Evolutionary conservation across 64 coral and sea anemone genomes (phyloP).

Genomic region (Pocillopora verrucosa): DNA sequence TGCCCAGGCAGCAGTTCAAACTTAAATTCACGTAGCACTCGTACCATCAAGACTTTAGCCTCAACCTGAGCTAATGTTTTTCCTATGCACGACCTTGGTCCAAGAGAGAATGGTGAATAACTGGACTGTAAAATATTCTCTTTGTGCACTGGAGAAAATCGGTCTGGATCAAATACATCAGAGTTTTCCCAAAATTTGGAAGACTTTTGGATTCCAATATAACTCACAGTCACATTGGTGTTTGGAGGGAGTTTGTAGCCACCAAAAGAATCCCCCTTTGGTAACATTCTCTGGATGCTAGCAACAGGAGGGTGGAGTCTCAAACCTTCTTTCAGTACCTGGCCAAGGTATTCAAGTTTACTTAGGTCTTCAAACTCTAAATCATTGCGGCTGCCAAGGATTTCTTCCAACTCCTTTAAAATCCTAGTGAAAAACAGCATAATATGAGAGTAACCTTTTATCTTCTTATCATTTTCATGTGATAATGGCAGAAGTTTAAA

Average conservation of each 20-base stretch:
- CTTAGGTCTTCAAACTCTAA: constrained; percentile 68
- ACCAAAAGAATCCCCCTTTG: background rate
- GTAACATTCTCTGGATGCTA: constrained; percentile 6
- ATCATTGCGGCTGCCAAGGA: constrained; percentile 15
- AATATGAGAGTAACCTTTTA: background rate
- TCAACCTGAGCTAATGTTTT: constrained; percentile 54
- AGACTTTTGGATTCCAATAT: background rate
- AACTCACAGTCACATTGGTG: background rate
- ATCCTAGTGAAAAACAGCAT: constrained; percentile 36
- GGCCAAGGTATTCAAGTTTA: constrained; percentile 73
- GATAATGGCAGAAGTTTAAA: too few species aligned
- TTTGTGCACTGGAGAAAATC: background rate
- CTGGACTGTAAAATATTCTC: constrained; percentile 25
- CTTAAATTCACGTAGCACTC: constrained; percentile 36
- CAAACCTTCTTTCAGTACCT: constrained; percentile 71
- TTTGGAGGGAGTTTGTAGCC: constrained; percentile 7
- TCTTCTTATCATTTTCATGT: background rate
- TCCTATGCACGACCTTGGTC: constrained; percentile 61
- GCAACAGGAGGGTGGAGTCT: constrained; percentile 60
- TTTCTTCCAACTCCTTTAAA: constrained; percentile 50
- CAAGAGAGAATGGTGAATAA: constrained; percentile 58
- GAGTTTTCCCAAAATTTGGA: constrained; percentile 22
- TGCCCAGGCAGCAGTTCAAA: constrained; percentile 57
- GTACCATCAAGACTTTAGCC: constrained; percentile 65
- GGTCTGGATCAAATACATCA: constrained; percentile 28